phyloP scores from a whole-genome alignment of 1,140 invertebrate genomes.

The Ditylenchus dipsaci region DNA sequence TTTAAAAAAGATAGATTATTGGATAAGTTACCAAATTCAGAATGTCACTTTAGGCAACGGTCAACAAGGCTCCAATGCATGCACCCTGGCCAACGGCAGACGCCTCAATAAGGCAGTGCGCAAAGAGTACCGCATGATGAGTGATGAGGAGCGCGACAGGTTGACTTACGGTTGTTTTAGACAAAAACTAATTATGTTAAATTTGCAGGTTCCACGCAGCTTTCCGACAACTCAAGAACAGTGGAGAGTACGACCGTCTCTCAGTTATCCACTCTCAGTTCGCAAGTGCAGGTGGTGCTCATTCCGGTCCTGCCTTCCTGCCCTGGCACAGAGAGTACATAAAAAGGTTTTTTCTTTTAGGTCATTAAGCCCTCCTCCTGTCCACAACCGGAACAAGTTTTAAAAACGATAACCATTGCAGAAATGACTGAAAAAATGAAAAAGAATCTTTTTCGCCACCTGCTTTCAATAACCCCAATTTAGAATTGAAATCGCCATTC shows the following conservation, averaged over 20 bases:
- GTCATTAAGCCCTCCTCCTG: too few relatives aligned
- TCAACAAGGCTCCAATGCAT: slow-evolving; percentile 34
- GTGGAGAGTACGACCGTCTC: slow-evolving; percentile 54
- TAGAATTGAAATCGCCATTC: slow-evolving; percentile 42
- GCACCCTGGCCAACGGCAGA: slow-evolving; percentile 33
- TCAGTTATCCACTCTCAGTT: slow-evolving; percentile 43
- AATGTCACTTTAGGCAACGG: slow-evolving; percentile 24
- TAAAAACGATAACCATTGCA: too few relatives aligned
- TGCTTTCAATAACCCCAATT: too few relatives aligned
- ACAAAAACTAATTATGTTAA: neutral
- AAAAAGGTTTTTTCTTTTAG: slow-evolving; percentile 22
- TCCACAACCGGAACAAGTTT: too few relatives aligned
- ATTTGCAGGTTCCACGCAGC: slow-evolving; percentile 52
- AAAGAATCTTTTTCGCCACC: too few relatives aligned
- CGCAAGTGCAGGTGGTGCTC: slow-evolving; percentile 52
- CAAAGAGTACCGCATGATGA: slow-evolving; percentile 40
- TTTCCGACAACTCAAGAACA: slow-evolving; percentile 56
- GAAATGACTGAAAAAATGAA: too few relatives aligned
- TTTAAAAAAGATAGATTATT: too few relatives aligned
- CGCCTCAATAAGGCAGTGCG: slow-evolving; percentile 32
- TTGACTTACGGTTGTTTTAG: neutral
- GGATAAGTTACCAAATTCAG: too few relatives aligned
- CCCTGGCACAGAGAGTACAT: slow-evolving; percentile 42
- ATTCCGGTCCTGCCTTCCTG: slow-evolving; percentile 40
- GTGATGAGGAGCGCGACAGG: slow-evolving; percentile 23